Base-by-base conservation (phyloP, 2,888 invertebrate genomes). In the Cetonia aurata region DNA sequence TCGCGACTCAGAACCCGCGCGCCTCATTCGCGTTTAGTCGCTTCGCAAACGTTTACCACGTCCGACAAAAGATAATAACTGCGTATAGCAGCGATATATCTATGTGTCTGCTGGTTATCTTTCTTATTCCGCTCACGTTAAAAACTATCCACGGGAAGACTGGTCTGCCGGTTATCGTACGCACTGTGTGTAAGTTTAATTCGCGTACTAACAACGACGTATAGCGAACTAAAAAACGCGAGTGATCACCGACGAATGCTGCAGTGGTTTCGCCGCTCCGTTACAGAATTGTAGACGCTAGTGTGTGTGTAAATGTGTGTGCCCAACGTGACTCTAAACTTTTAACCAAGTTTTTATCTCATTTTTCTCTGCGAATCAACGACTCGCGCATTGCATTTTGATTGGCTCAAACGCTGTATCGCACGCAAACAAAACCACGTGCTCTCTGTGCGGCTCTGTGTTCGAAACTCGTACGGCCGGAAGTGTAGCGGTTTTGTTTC, bases 291-390 rank as follows among this genome's bases (percentile, higher is more conserved):
- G 10, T 50, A 65, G 37, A 65, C 50, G 33, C 41, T 65, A 33
- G 62, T 37, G 62, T 56, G 33, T 56, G 37, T 56, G 37, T 57
- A 8, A 37, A 57, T 57, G 57, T 42, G 57, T 65, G 62, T 65
- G 52, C 42, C 10, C 73, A 75, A 77, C 75, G 77, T 77, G 78
- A 79, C 76, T 65, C 62, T 65, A 65, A 73, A 75, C 73, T 76
- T 76, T 74, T 74, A 73, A 75, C 77, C 77, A 74, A 79, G 81
- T 76, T 81, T 82, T 82, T 82, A 78, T 79, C 73, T 77, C 77
- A 78, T 79, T 81, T 82, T 82, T 81, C 82, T 80, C 77, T 76
- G 74, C 76, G 73, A 69, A 76, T 73, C 72, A 65, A 65, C 62
- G 62, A 65, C 62, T 65, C 62, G 62, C 62, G 62, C 62, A 65